Percentiles rank a stretch among this genome's conserved stretches.
These are phyloP conservation scores for Alca torda DNA, from an alignment of 2,797 vertebrate genomes.

Conservation along the genomic window DNA sequence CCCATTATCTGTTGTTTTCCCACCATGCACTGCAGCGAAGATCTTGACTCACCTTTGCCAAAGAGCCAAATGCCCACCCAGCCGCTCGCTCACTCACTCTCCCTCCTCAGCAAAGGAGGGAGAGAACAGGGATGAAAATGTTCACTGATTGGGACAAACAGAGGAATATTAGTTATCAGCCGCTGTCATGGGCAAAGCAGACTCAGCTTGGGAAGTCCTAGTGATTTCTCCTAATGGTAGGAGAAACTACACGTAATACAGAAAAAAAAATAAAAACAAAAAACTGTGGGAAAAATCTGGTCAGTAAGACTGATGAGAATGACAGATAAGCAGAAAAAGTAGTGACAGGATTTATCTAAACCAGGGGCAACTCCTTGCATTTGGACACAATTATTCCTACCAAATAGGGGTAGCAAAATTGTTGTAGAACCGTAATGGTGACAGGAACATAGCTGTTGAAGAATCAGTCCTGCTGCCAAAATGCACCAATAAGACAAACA, in stretches of 20 bases:
- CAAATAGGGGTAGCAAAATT: not conserved
- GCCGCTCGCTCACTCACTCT: fast-evolving
- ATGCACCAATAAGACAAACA: not conserved
- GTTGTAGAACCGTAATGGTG: not conserved
- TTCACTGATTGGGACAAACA: not conserved
- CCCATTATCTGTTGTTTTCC: not conserved
- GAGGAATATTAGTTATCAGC: not conserved
- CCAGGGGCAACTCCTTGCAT: not conserved
- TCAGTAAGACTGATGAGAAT: not conserved
- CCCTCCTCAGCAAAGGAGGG: not conserved
- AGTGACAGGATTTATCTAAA: not conserved
- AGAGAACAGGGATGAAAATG: not conserved
- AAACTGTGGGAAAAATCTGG: not conserved
- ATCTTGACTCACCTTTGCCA: not conserved
- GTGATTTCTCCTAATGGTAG: not conserved
- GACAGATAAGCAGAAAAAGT: not conserved
- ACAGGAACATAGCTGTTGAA: not conserved
- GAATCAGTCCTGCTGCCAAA: not conserved
- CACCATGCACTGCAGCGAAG: not conserved
- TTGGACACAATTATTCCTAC: not conserved
- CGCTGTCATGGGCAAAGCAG: not conserved
- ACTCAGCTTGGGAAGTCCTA: not conserved
- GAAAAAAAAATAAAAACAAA: not conserved
- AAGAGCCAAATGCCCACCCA: not conserved
- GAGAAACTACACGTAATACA: not conserved